Evolutionary conservation across 2,797 vertebrate species (phyloP).

Genomic region (Hephaestus fuliginosus): DNA sequence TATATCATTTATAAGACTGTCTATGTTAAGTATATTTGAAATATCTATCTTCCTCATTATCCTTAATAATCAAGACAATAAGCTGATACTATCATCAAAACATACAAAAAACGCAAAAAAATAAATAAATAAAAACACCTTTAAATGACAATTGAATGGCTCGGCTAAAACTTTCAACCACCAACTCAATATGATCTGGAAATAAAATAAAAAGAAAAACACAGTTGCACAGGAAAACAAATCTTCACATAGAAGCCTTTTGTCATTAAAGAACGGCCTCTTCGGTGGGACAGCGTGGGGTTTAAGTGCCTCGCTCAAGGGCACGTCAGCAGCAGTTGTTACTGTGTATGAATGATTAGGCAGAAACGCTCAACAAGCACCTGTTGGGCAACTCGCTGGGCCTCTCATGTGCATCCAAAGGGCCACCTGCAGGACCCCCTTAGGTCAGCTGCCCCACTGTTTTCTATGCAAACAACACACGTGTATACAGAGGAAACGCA

Average conservation of each 20-base stretch:
- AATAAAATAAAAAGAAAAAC: neutral
- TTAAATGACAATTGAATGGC: neutral
- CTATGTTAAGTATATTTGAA: too few relatives aligned
- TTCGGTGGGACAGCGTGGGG: neutral
- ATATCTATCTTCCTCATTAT: neutral
- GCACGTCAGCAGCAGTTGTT: neutral
- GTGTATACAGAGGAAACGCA: slow-evolving; percentile 23
- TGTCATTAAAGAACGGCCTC: neutral
- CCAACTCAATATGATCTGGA: neutral
- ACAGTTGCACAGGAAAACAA: neutral
- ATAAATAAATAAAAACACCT: too few relatives aligned
- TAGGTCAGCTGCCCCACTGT: neutral
- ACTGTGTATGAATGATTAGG: neutral
- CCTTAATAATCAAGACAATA: neutral
- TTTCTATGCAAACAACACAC: slow-evolving; percentile 48
- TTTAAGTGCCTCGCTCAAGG: neutral
- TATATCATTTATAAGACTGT: neutral
- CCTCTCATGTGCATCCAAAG: neutral
- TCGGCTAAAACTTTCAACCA: neutral
- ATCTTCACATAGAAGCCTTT: neutral
- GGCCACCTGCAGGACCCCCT: slow-evolving; percentile 10
- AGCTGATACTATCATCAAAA: neutral
- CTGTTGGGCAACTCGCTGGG: neutral
- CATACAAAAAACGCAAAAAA: too few relatives aligned
- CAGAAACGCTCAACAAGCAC: neutral